Conservation (phyloP, 1,140 invertebrate genomes). For the Drosophila hydei region DNA sequence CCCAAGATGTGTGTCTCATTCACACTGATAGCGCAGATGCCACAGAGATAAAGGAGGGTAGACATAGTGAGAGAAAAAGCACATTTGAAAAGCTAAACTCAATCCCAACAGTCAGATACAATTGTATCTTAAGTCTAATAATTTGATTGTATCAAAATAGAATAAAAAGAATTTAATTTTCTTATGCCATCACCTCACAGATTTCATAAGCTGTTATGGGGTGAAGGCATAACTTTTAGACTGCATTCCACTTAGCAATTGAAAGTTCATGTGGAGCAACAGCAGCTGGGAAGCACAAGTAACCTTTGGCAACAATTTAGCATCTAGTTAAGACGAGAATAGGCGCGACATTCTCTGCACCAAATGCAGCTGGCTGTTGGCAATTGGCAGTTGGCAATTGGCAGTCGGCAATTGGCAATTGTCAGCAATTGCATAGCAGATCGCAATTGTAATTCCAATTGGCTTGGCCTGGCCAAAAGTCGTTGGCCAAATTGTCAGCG, state of each 20-base stretch:
- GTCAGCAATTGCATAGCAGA: slow-evolving; percentile 21
- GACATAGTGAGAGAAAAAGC: too few relatives aligned
- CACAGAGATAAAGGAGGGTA: not conserved
- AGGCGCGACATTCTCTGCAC: slow-evolving; percentile 49
- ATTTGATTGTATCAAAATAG: too few relatives aligned
- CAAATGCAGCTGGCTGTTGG: slow-evolving; percentile 45
- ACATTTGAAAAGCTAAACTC: too few relatives aligned
- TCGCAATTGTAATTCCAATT: slow-evolving; percentile 35
- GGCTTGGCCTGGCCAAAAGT: slow-evolving; percentile 41
- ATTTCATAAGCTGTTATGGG: not conserved
- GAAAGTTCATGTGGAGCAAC: slow-evolving; percentile 20
- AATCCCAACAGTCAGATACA: too few relatives aligned
- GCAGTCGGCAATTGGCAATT: slow-evolving; percentile 35
- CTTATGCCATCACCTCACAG: not conserved
- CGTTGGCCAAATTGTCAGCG: slow-evolving; percentile 70
- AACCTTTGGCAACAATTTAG: slow-evolving; percentile 23
- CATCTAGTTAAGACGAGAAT: slow-evolving; percentile 29
- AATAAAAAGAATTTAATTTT: too few relatives aligned
- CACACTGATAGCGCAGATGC: slow-evolving; percentile 7
- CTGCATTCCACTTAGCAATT: slow-evolving; percentile 22
- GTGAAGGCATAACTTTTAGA: not conserved
- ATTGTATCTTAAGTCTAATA: too few relatives aligned
- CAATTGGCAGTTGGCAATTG: slow-evolving; percentile 9
- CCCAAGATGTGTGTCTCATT: not conserved
- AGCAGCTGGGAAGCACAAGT: not conserved